These are phyloP conservation scores for Zaprionus bogoriensis DNA, from an alignment of 2,888 invertebrate species.

Conservation along the genomic window DNA sequence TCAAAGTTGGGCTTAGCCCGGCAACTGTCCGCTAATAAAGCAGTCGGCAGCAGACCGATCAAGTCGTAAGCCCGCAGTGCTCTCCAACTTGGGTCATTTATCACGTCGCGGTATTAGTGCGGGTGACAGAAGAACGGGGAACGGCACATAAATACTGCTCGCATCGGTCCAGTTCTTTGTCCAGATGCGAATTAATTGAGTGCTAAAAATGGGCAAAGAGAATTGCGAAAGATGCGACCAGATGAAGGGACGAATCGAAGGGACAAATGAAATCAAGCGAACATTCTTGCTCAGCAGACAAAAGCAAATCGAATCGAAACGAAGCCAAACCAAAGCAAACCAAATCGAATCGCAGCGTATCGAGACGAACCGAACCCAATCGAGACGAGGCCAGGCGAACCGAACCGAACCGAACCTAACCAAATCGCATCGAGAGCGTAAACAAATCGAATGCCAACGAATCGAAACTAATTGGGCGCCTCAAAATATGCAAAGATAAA, in stretches of 20 bases:
- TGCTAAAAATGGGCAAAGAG: slow-evolving; percentile 57
- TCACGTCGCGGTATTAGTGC: slow-evolving; percentile 45
- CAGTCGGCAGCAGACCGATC: slow-evolving; percentile 17
- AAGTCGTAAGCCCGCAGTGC: slow-evolving; percentile 13
- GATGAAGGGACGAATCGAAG: slow-evolving; percentile 37
- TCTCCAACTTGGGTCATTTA: slow-evolving; percentile 46
- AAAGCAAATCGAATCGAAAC: slow-evolving; percentile 40
- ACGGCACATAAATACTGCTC: slow-evolving; percentile 45
- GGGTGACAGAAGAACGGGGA: slow-evolving; percentile 2
- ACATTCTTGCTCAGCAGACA: slow-evolving; percentile 52
- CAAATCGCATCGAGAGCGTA: slow-evolving; percentile 12
- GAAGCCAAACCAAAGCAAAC: slow-evolving; percentile 22
- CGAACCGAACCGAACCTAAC: slow-evolving; percentile 21
- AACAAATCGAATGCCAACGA: slow-evolving; percentile 65
- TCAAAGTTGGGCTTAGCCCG: slow-evolving; percentile 40
- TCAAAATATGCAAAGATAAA: slow-evolving; percentile 73
- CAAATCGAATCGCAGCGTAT: slow-evolving; percentile 18
- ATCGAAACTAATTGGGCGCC: slow-evolving; percentile 74
- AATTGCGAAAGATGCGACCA: slow-evolving; percentile 27
- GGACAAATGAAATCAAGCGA: slow-evolving; percentile 62
- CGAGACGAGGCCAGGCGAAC: slow-evolving; percentile 70
- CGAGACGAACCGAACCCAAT: slow-evolving; percentile 61
- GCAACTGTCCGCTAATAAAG: slow-evolving; percentile 23
- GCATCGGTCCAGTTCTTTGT: slow-evolving; percentile 28
- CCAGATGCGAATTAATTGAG: slow-evolving; percentile 70